Evolutionary conservation across 1,140 invertebrate genomes (phyloP).

Genomic region (Dolichoris vasculosae): DNA sequence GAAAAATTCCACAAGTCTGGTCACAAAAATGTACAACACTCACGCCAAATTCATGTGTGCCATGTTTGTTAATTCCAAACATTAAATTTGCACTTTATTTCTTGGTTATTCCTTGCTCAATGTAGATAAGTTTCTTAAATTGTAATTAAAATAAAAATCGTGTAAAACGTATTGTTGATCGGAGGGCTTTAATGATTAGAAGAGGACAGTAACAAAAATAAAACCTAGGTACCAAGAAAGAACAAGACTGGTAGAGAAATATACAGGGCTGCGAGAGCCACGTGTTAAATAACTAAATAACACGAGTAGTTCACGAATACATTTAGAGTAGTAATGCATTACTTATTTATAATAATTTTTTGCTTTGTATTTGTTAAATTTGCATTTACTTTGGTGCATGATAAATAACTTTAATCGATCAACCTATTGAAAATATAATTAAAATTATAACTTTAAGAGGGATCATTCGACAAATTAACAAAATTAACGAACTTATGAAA

Average conservation of each 20-base stretch:
- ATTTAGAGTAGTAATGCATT: neutral
- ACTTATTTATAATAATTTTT: neutral
- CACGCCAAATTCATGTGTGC: slow-evolving; percentile 62
- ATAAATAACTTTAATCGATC: neutral
- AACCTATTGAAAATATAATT: neutral
- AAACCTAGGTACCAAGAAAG: slow-evolving; percentile 64
- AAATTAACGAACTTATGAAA: slow-evolving; percentile 9
- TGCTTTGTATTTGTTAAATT: neutral
- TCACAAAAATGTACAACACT: slow-evolving; percentile 47
- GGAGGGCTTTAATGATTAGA: slow-evolving; percentile 61
- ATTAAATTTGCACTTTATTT: slow-evolving; percentile 41
- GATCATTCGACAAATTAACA: neutral
- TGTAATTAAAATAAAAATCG: slow-evolving; percentile 45
- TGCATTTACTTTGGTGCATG: slow-evolving; percentile 8
- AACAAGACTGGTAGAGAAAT: slow-evolving; percentile 69
- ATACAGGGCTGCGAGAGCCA: slow-evolving; percentile 60
- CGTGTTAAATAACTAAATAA: slow-evolving; percentile 52
- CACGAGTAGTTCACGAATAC: slow-evolving; percentile 52
- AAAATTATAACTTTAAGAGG: slow-evolving; percentile 14
- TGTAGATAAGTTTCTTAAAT: slow-evolving; percentile 45
- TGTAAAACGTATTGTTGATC: slow-evolving; percentile 63
- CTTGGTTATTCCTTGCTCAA: slow-evolving; percentile 52
- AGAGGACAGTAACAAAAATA: slow-evolving; percentile 48
- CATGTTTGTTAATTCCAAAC: slow-evolving; percentile 53
- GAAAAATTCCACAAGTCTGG: slow-evolving; percentile 46